Conservation (phyloP, 2,888 invertebrate genomes). For the Oscheius sp. region DNA sequence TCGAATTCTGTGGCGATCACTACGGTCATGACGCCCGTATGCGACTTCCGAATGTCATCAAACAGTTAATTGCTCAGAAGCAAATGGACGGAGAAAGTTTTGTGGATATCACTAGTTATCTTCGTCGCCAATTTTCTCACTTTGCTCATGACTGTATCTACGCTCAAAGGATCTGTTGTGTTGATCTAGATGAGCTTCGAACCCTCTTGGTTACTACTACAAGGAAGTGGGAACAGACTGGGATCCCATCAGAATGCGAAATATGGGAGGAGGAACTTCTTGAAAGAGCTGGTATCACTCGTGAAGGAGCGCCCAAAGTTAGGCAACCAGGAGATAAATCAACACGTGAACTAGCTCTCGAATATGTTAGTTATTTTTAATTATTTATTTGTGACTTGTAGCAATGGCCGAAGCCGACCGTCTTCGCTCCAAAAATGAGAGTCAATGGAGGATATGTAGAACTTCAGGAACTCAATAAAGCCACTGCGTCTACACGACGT, state of each 20-base stretch:
- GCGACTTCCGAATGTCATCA: conserved; percentile 50
- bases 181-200: conserved; percentile 51
- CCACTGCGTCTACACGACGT: conserved; percentile 9
- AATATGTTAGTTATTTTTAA: too few relatives aligned
- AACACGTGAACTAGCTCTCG: conserved; percentile 44
- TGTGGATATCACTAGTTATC: conserved; percentile 39
- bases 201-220: conserved; percentile 38
- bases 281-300: conserved; percentile 43
- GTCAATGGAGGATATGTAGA: conserved; percentile 36
- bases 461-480: conserved; percentile 16
- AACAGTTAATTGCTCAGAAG: conserved; percentile 51
- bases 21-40: conserved; percentile 58
- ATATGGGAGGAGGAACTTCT: conserved; percentile 57
- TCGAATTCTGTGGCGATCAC: conserved; percentile 55
- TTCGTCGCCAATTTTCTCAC: conserved; percentile 42
- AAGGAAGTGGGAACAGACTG: conserved; percentile 42
- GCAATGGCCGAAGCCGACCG: conserved; percentile 48
- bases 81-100: conserved; percentile 39
- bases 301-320: conserved; percentile 36
- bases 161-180: conserved; percentile 50
- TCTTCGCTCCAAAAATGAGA: conserved; percentile 44
- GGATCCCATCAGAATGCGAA: conserved; percentile 43
- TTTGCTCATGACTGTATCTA: conserved; percentile 44
- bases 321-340: conserved; percentile 33
- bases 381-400: background rate